Conservation (phyloP, 2,888 invertebrate genomes). For the Apodemia zela region DNA sequence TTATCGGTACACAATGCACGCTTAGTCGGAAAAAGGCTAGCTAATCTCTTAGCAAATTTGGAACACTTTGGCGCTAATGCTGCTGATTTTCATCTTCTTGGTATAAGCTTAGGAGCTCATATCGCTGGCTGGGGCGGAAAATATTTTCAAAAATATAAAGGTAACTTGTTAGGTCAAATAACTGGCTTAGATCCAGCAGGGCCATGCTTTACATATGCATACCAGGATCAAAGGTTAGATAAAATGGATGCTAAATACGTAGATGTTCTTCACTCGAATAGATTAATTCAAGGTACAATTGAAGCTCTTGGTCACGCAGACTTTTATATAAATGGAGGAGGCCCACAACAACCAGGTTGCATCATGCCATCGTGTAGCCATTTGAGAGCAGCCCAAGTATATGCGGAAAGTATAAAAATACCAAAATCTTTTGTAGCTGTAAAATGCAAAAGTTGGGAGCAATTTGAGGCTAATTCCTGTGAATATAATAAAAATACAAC, state of each 20-base stretch:
- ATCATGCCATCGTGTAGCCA: conserved; percentile 74
- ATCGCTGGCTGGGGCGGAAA: conserved; percentile 76
- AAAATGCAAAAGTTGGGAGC: conserved; percentile 60
- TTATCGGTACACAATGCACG: conserved; percentile 66
- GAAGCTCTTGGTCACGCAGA: conserved; percentile 85
- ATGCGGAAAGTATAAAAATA: conserved; percentile 59
- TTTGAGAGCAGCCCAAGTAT: conserved; percentile 65
- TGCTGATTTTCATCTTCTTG: conserved; percentile 75
- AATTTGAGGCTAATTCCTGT: conserved; percentile 61
- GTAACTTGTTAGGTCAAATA: conserved; percentile 60
- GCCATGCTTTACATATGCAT: conserved; percentile 69
- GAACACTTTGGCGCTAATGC: conserved; percentile 64
- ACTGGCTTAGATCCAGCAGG: conserved; percentile 75
- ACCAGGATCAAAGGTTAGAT: conserved; percentile 64
- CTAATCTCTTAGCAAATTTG: conserved; percentile 71
- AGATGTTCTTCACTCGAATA: conserved; percentile 69
- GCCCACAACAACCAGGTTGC: conserved; percentile 86
- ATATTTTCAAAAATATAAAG: conserved; percentile 64
- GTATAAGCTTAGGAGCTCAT: conserved; percentile 81
- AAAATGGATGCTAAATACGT: conserved; percentile 67
- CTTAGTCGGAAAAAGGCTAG: conserved; percentile 74
- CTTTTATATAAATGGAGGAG: conserved; percentile 87
- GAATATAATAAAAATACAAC: conserved; percentile 53
- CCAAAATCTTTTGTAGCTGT: conserved; percentile 65
- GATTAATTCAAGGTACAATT: conserved; percentile 67